Evolutionary conservation across 2,113 vertebrate species (phyloP).

Genomic region (Dicerorhinus sumatrensis): DNA sequence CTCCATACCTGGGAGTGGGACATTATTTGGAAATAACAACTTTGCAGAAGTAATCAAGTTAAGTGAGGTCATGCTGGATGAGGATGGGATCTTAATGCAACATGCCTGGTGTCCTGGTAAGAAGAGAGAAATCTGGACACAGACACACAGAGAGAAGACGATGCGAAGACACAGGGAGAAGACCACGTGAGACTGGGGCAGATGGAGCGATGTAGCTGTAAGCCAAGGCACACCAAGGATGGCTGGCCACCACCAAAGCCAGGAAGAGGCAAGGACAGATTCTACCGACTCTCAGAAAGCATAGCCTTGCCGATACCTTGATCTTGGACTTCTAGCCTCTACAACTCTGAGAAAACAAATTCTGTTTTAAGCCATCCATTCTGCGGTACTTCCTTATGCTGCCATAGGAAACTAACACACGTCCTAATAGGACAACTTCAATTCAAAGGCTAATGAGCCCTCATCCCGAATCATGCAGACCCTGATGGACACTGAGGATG

Average conservation of each 20-base stretch:
- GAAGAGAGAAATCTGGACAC: not conserved
- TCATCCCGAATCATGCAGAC: not conserved
- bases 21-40: not conserved
- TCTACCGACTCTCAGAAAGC: not conserved
- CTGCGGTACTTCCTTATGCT: rapidly evolving
- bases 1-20: not conserved
- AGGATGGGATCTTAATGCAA: not conserved
- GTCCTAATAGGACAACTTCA: not conserved
- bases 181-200: not conserved
- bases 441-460: not conserved
- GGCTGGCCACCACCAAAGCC: rapidly evolving
- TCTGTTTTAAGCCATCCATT: not conserved
- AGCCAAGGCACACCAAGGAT: not conserved
- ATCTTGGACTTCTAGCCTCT: rapidly evolving
- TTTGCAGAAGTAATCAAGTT: not conserved
- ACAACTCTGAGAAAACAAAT: not conserved
- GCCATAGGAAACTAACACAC: not conserved
- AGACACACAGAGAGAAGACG: not conserved
- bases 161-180: not conserved
- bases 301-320: rapidly evolving
- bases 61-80: not conserved
- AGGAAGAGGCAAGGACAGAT: not conserved
- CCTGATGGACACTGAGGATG: rapidly evolving
- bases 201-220: rapidly evolving
- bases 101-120: not conserved